Conservation (phyloP, 2,888 invertebrate genomes). For the Unio delphinus region DNA sequence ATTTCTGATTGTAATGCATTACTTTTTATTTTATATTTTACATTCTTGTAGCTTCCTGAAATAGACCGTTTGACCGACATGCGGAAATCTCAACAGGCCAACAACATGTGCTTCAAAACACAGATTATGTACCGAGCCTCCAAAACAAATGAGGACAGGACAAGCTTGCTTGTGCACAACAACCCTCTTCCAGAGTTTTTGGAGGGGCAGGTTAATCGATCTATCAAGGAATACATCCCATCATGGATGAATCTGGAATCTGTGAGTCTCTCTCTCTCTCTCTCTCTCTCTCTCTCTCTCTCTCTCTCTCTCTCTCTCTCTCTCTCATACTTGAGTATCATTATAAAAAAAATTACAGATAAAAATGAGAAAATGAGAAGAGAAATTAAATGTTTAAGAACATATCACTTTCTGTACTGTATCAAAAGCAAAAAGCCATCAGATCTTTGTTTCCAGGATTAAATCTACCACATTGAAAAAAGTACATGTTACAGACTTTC, state of each 20-base stretch:
- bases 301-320: neutral
- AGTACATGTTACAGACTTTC: too few species aligned
- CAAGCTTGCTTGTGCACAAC: conserved; percentile 62
- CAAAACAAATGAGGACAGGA: conserved; percentile 59
- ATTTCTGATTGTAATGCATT: neutral
- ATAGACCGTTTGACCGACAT: conserved; percentile 56
- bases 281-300: neutral
- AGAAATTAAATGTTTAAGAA: too few species aligned
- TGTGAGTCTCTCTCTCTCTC: conserved; percentile 12
- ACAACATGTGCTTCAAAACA: conserved; percentile 58
- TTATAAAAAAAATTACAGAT: too few species aligned
- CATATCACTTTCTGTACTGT: too few species aligned
- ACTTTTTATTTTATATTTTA: neutral
- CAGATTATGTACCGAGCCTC: conserved; percentile 68
- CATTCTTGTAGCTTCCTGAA: conserved; percentile 57
- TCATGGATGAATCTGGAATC: conserved; percentile 48
- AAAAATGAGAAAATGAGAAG: too few species aligned
- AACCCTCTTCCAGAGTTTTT: conserved; percentile 62
- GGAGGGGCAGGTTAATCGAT: conserved; percentile 37
- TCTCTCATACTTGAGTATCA: too few species aligned
- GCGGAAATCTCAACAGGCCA: conserved; percentile 35
- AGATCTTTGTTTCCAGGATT: too few species aligned
- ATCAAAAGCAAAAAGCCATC: too few species aligned
- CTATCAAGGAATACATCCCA: conserved; percentile 58
- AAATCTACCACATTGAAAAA: too few species aligned